These are phyloP conservation scores for Microplitis mediator DNA, from an alignment of 1,140 invertebrate genomes.

Conservation along the genomic window DNA sequence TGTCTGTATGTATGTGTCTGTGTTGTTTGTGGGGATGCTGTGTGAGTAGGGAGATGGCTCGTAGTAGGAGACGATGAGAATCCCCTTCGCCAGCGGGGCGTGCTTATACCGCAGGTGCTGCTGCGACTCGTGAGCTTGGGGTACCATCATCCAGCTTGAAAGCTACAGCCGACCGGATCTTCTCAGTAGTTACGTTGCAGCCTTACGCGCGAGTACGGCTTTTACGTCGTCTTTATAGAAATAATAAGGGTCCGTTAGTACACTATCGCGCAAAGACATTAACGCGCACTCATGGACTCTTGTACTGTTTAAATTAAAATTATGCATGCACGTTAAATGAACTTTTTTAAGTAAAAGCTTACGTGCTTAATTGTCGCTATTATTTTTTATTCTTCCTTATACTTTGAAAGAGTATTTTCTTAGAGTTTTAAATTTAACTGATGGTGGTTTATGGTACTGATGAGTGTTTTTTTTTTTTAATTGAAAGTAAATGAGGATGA, in stretches of 20 bases:
- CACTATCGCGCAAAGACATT: neutral
- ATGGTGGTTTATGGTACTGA: no score
- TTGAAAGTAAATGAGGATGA: no score
- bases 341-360: no score
- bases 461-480: no score
- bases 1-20: neutral
- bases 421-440: no score
- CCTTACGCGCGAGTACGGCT: slow-evolving; percentile 34
- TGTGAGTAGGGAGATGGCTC: neutral
- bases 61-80: neutral
- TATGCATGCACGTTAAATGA: no score
- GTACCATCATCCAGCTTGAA: slow-evolving; percentile 12
- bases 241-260: neutral
- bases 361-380: no score
- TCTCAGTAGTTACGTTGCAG: slow-evolving; percentile 47
- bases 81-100: slow-evolving; percentile 19
- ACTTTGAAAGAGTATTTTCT: no score
- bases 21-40: neutral
- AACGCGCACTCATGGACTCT: slow-evolving; percentile 9
- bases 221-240: neutral
- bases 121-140: slow-evolving; percentile 38
- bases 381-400: no score
- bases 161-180: slow-evolving; percentile 29
- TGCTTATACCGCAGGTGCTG: slow-evolving; percentile 42
- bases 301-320: no score